Conservation (phyloP, 2,113 vertebrate species). For the Percina caprodes region DNA sequence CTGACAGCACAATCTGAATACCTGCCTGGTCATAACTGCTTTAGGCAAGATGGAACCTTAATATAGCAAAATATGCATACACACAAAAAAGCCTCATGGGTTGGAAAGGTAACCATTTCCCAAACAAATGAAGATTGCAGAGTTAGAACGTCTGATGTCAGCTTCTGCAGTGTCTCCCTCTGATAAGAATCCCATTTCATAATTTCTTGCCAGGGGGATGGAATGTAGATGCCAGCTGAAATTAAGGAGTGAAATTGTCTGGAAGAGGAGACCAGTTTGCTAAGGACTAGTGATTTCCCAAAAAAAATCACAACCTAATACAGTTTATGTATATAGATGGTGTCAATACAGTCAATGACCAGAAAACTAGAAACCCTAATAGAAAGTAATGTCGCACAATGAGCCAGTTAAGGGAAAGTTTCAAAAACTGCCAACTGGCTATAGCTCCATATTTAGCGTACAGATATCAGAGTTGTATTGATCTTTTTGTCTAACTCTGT, state of each 20-base stretch:
- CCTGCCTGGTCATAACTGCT: conserved; percentile 52
- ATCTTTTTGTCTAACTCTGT: too few species aligned
- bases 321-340: not conserved
- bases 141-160: conserved; percentile 55
- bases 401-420: too few species aligned
- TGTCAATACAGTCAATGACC: too few species aligned
- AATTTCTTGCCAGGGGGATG: conserved; percentile 29
- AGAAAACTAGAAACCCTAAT: not conserved
- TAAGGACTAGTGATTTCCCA: conserved; percentile 1
- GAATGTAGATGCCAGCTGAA: conserved; percentile 56
- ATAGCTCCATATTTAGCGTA: too few species aligned
- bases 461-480: too few species aligned
- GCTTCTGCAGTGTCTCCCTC: conserved; percentile 50
- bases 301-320: not conserved
- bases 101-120: conserved; percentile 43
- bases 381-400: not conserved
- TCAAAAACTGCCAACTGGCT: too few species aligned
- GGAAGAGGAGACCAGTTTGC: conserved; percentile 22
- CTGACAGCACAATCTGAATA: conserved; percentile 40
- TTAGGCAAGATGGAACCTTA: conserved; percentile 41
- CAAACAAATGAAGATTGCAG: conserved; percentile 51
- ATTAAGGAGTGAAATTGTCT: conserved; percentile 54
- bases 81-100: conserved; percentile 21
- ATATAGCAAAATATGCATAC: conserved; percentile 27
- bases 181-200: conserved; percentile 66